Percentiles rank a stretch among this genome's conserved stretches.
These are phyloP conservation scores for Euwallacea similis DNA, from an alignment of 1,140 invertebrate species.

Conservation along the genomic window DNA sequence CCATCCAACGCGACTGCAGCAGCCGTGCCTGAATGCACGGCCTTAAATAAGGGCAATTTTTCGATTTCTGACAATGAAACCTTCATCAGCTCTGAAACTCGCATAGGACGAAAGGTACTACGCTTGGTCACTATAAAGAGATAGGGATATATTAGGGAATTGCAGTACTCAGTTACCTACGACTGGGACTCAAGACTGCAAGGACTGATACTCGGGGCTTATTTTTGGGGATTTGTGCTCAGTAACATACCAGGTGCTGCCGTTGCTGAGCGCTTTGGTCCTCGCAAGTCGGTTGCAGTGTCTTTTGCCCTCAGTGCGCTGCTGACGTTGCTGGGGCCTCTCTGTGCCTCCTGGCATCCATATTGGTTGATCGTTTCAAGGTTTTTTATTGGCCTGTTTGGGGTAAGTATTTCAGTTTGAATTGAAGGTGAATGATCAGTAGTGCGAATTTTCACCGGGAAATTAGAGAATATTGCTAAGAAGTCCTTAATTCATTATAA, in stretches of 20 bases:
- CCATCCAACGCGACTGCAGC: neutral
- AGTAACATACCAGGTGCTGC: conserved; percentile 48
- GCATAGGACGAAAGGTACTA: neutral
- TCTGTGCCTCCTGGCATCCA: conserved; percentile 63
- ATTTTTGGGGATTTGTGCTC: conserved; percentile 64
- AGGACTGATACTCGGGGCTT: conserved; percentile 66
- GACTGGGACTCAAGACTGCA: conserved; percentile 64
- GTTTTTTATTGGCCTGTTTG: conserved; percentile 68
- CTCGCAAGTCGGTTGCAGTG: conserved; percentile 65
- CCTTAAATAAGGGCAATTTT: neutral
- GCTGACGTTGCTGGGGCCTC: conserved; percentile 69
- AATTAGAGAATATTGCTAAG: neutral
- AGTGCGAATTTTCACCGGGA: no score
- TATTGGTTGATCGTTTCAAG: conserved; percentile 63
- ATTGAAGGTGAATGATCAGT: neutral
- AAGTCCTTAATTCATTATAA: no score
- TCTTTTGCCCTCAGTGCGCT: conserved; percentile 67
- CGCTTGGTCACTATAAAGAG: neutral
- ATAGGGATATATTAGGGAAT: neutral
- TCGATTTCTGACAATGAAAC: neutral
- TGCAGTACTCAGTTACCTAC: conserved; percentile 52
- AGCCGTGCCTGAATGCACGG: neutral
- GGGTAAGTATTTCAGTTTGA: conserved; percentile 55
- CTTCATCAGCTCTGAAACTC: neutral
- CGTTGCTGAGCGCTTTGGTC: conserved; percentile 54